phyloP scores from a whole-genome alignment of 2,113 vertebrate species.

The Geococcyx californianus region DNA sequence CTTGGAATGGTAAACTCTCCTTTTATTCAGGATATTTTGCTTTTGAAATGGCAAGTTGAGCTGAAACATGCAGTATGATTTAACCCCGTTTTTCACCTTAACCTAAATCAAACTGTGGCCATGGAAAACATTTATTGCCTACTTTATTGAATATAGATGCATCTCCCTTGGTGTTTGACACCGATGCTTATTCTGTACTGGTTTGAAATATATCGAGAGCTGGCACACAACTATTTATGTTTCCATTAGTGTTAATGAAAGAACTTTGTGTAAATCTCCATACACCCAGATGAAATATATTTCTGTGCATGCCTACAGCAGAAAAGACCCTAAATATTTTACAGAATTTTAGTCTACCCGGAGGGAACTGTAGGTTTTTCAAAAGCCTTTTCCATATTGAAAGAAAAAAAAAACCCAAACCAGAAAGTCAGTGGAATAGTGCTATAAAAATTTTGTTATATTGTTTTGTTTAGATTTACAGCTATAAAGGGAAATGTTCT shows the following conservation, averaged over 20 bases:
- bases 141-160: neutral
- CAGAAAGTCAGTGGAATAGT: neutral
- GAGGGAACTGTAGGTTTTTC: neutral
- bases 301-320: neutral
- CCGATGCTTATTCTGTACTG: neutral
- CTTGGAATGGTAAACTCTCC: neutral
- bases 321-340: neutral
- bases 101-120: neutral
- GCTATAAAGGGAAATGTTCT: neutral
- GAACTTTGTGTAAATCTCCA: neutral
- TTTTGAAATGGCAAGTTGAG: neutral
- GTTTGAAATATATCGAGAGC: neutral
- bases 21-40: neutral
- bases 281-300: neutral
- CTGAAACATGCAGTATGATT: neutral
- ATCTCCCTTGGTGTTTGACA: conserved; percentile 17
- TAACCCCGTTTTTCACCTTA: neutral
- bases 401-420: rapidly evolving
- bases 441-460: neutral
- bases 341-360: neutral
- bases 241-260: conserved; percentile 26
- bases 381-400: neutral
- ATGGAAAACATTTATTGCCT: neutral
- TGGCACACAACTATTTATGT: neutral
- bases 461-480: conserved; percentile 2